Evolutionary conservation across 1,140 invertebrate species (phyloP).

Genomic region (Lethrus apterus): DNA sequence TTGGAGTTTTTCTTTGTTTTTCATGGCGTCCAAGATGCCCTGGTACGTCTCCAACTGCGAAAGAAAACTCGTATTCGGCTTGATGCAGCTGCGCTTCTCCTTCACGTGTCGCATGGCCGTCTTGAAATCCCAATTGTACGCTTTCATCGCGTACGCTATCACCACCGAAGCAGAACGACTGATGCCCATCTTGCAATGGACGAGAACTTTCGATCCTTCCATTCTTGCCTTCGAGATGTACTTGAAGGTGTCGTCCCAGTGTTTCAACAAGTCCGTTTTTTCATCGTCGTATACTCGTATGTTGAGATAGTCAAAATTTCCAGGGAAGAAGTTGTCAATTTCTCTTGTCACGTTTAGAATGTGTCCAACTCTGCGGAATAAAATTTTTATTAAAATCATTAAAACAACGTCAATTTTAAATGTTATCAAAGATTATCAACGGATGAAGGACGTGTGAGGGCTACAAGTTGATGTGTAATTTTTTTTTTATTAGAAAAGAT

Average conservation of each 20-base stretch:
- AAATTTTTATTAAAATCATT: conserved; percentile 22
- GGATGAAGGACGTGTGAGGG: too few relatives aligned
- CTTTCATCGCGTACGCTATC: conserved; percentile 97
- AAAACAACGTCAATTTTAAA: too few relatives aligned
- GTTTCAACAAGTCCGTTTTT: conserved; percentile 88
- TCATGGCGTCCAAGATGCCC: conserved; percentile 92
- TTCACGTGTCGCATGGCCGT: conserved; percentile 86
- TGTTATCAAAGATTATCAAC: too few relatives aligned
- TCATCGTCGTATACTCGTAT: conserved; percentile 95
- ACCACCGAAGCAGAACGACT: conserved; percentile 96
- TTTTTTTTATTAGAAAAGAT: too few relatives aligned
- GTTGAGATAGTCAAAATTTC: conserved; percentile 93
- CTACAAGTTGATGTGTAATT: too few relatives aligned
- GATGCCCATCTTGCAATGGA: conserved; percentile 99
- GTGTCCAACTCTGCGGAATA: conserved; percentile 74
- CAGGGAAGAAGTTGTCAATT: conserved; percentile 98
- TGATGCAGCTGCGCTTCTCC: conserved; percentile 83
- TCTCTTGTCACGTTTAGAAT: conserved; percentile 97
- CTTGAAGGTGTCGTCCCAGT: conserved; percentile 96
- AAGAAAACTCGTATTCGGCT: conserved; percentile 92
- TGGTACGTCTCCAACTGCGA: conserved; percentile 93
- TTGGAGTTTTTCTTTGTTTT: conserved; percentile 85
- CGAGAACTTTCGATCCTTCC: conserved; percentile 84
- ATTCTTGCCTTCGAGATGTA: conserved; percentile 91
- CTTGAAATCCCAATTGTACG: conserved; percentile 87